Evolutionary conservation across 92 coral and sea anemone genomes (phyloP), one percentile per base, ranked within the genome.

Genomic region (Palythoa grandis): DNA sequence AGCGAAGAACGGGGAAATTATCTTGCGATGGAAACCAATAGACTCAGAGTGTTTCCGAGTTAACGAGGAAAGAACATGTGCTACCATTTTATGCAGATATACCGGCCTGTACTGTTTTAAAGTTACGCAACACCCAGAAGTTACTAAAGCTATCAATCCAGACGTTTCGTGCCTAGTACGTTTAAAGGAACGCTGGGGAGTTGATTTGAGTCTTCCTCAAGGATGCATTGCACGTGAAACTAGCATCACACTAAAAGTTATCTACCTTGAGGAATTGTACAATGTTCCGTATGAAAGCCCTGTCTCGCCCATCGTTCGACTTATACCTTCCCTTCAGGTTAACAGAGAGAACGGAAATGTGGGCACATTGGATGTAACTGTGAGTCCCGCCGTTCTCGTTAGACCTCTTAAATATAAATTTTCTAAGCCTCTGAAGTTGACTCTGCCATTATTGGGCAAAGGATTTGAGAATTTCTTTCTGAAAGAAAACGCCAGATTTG

Each of bases 371-470:
- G 98, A 94, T 65, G 82, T 94, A 1, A 92, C 92, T n/a, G 92
- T 93, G 37, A 94, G 94, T 72, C 98, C 98, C 6, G 93, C 92
- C 52, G 95, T 94, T 65, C 94, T 92, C 6, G 89, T 94, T 56
- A 87, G 92, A 29, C 95, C 98, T 16, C 82, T 90, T 25, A 86
- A 82, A 66, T 79, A 82, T 20, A 89, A 87, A 86, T 94, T 94
- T 77, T 70, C 88, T 7, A 88, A 87, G 83, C 98, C 98, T 52
- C 60, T 94, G 53, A 79, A 76, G 70, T 90, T 94, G 13, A 93
- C 98, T n/a, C 76, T 94, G 79, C 95, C 98, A 50, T 76, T 94
- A 72, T 50, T 94, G 52, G 98, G 91, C 11, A 75, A 72, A 65
- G 87, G 61, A 5, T 92, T 94, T 87, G 90, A 88, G 11, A 91